phyloP scores from a whole-genome alignment of 1,140 invertebrate species.

The Galleria mellonella region DNA sequence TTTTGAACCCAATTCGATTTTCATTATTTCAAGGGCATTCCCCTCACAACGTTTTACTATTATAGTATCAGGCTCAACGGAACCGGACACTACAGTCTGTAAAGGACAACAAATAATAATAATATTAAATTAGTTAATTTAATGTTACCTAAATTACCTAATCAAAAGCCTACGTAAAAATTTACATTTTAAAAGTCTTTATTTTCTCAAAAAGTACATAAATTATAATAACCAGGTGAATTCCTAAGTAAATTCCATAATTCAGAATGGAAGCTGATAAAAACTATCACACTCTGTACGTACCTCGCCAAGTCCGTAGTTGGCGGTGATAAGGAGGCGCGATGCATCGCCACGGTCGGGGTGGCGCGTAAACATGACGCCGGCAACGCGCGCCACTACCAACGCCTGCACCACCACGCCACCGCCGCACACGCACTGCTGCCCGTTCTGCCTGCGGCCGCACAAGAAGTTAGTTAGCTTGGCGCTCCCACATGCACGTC shows the following conservation, averaged over 20 bases:
- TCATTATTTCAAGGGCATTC: slow-evolving; percentile 64
- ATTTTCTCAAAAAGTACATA: no score
- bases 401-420: slow-evolving; percentile 89
- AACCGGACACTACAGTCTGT: slow-evolving; percentile 85
- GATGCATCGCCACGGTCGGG: slow-evolving; percentile 81
- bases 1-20: slow-evolving; percentile 76
- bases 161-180: no score
- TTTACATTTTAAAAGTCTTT: no score
- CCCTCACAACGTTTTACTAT: slow-evolving; percentile 72
- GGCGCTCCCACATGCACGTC: no score
- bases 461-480: no score
- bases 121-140: no score
- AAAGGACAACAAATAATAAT: no score
- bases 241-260: no score
- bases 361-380: slow-evolving; percentile 88
- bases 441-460: slow-evolving; percentile 71
- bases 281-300: no score
- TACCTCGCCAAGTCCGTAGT: slow-evolving; percentile 87
- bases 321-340: slow-evolving; percentile 83
- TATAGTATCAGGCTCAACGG: slow-evolving; percentile 84
- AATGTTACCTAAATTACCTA: no score
- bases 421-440: slow-evolving; percentile 79
- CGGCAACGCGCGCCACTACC: slow-evolving; percentile 81
- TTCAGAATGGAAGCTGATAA: no score
- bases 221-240: no score